These are phyloP conservation scores for Schizothorax lantsangensis DNA, from an alignment of 2,797 vertebrate species.

Conservation along the genomic window DNA sequence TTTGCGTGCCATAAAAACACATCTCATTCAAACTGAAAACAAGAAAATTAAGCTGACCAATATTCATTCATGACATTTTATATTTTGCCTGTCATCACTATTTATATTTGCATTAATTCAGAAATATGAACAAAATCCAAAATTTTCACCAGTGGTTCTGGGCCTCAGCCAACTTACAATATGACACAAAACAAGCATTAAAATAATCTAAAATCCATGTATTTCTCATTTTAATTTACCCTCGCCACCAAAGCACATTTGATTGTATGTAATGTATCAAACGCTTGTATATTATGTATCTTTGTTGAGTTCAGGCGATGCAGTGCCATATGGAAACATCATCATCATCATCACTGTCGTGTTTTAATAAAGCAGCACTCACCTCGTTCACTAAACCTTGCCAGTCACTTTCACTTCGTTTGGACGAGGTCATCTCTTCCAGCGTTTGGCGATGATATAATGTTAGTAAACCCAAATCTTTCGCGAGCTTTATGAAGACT, in stretches of 20 bases:
- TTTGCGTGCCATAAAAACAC: too few relatives aligned
- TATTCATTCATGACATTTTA: background rate
- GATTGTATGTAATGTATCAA: background rate
- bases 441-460: conserved; percentile 1
- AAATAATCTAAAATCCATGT: background rate
- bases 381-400: conserved; percentile 93
- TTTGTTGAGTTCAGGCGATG: background rate
- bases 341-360: background rate
- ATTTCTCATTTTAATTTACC: background rate
- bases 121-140: too few relatives aligned
- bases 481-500: background rate
- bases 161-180: background rate
- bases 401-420: conserved; percentile 91
- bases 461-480: background rate
- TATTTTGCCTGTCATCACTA: background rate
- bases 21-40: too few relatives aligned
- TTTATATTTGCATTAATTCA: background rate
- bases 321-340: conserved; percentile 53
- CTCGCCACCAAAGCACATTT: too few relatives aligned
- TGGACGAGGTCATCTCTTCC: conserved; percentile 77
- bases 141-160: too few relatives aligned
- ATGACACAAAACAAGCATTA: background rate
- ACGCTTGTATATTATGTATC: background rate
- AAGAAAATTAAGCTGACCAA: background rate
- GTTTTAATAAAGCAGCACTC: conserved; percentile 70